phyloP scores from a whole-genome alignment of 2,888 invertebrate species.

The Ctena decussata region DNA sequence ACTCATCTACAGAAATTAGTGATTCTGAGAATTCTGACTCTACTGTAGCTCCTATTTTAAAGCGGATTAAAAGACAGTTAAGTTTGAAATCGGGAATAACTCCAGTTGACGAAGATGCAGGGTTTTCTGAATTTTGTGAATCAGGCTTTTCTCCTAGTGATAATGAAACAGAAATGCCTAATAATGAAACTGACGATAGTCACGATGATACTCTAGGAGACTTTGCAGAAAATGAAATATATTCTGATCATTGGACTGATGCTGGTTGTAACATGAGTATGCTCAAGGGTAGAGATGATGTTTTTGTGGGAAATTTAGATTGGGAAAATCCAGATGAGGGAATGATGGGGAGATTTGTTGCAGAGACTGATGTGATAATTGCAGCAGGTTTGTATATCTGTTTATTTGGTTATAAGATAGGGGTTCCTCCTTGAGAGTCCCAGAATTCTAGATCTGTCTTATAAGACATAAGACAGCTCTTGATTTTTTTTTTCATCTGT shows the following conservation, averaged over 20 bases:
- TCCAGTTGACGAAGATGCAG: conserved; percentile 45
- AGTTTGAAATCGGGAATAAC: conserved; percentile 19
- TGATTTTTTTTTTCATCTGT: too few species aligned
- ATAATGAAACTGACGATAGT: neutral
- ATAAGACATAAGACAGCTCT: too few species aligned
- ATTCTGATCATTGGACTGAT: conserved; percentile 55
- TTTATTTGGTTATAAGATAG: too few species aligned
- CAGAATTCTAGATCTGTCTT: too few species aligned
- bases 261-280: conserved; percentile 54
- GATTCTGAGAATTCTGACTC: neutral
- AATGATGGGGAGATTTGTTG: conserved; percentile 60
- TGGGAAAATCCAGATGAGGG: conserved; percentile 74
- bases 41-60: neutral
- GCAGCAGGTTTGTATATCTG: conserved; percentile 78
- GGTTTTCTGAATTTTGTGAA: neutral
- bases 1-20: neutral
- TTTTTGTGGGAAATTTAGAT: conserved; percentile 68
- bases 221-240: conserved; percentile 60
- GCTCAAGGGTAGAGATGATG: conserved; percentile 13
- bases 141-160: neutral
- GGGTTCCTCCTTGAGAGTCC: too few species aligned
- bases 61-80: neutral
- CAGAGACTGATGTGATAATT: conserved; percentile 75
- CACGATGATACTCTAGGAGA: neutral
- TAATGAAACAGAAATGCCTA: neutral